Evolutionary conservation across 2,888 invertebrate species (phyloP).

Genomic region (Aspidiotus rigidus): DNA sequence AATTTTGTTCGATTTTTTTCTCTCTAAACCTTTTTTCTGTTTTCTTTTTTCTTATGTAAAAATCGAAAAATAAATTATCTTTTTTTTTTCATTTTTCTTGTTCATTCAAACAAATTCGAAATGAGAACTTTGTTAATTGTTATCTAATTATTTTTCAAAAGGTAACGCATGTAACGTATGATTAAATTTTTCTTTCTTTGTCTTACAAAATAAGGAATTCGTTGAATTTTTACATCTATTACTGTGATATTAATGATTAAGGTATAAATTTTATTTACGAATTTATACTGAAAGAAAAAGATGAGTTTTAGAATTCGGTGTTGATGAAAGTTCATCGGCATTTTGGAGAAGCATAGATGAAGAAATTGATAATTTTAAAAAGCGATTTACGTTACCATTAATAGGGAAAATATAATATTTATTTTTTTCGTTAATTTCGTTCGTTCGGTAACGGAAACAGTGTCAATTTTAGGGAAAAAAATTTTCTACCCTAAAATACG

Average conservation of each 20-base stretch:
- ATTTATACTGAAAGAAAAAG: conserved; percentile 27
- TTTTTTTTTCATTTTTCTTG: background rate
- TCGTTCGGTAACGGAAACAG: too few relatives aligned
- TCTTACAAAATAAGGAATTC: conserved; percentile 2
- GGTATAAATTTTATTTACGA: conserved; percentile 29
- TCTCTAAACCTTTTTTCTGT: conserved; percentile 23
- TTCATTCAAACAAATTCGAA: conserved; percentile 1
- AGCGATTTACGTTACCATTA: too few relatives aligned
- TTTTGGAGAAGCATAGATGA: too few relatives aligned
- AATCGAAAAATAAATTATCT: conserved; percentile 1
- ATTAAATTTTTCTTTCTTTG: background rate
- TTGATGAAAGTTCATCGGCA: background rate
- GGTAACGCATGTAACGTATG: too few relatives aligned
- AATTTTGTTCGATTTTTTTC: background rate
- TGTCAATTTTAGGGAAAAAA: too few relatives aligned
- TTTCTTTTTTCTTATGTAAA: conserved; percentile 15
- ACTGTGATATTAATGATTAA: conserved; percentile 31
- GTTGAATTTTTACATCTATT: conserved; percentile 23
- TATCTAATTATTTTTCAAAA: background rate
- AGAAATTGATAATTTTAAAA: too few relatives aligned
- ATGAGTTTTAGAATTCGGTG: background rate
- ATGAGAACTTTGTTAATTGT: background rate
- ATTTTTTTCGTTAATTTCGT: too few relatives aligned
- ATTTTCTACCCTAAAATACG: too few relatives aligned
- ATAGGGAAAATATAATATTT: too few relatives aligned